Conservation (phyloP, 2,888 invertebrate genomes). For the Hybos culiciformis region DNA sequence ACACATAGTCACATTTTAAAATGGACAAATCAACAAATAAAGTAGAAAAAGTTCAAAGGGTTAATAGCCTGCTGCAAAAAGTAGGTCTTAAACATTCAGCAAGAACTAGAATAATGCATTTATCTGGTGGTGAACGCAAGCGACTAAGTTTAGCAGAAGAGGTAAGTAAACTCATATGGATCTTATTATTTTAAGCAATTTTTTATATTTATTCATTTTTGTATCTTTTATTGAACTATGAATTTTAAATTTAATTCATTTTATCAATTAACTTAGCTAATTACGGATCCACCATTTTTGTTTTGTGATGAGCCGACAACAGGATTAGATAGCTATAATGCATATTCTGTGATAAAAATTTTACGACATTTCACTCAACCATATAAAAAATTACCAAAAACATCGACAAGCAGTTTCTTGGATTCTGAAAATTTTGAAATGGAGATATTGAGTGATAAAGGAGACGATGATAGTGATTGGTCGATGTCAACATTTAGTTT, state of each 20-base stretch:
- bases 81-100: constrained; percentile 60
- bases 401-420: not conserved
- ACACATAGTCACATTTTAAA: constrained; percentile 55
- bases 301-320: constrained; percentile 93
- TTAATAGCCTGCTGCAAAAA: constrained; percentile 35
- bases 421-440: not conserved
- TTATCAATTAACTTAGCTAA: constrained; percentile 40
- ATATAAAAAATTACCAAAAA: not conserved
- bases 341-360: constrained; percentile 62
- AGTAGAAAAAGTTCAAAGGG: constrained; percentile 26
- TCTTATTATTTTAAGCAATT: not conserved
- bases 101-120: constrained; percentile 54
- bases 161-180: constrained; percentile 36
- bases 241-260: not conserved
- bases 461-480: not conserved
- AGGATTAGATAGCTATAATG: constrained; percentile 81
- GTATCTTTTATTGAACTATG: not conserved
- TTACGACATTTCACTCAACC: constrained; percentile 40
- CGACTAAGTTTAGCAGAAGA: constrained; percentile 77
- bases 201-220: not conserved
- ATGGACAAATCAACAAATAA: constrained; percentile 47
- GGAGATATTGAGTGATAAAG: not conserved
- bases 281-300: constrained; percentile 75
- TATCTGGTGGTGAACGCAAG: constrained; percentile 85
- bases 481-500: not conserved